A percentile compares a stretch with the other conserved stretches of the same genome.
phyloP scores from a whole-genome alignment of 1,140 invertebrate genomes.

The Lordiphosa stackelbergi region DNA sequence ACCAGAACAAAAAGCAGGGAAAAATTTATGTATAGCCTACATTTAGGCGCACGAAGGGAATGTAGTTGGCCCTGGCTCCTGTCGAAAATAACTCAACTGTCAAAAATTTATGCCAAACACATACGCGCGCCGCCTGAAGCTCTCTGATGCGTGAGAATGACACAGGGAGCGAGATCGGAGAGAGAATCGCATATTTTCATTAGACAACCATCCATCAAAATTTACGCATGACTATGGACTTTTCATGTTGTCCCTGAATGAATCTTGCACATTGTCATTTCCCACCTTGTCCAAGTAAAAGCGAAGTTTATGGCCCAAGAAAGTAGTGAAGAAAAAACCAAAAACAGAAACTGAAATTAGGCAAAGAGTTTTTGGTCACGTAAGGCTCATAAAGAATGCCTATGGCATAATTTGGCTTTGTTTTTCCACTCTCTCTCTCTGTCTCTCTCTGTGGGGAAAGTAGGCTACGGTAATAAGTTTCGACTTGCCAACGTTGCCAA shows the following conservation, averaged over 20 bases:
- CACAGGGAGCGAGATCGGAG: background rate
- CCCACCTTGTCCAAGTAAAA: constrained; percentile 20
- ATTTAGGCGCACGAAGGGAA: constrained; percentile 34
- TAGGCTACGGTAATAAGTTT: constrained; percentile 66
- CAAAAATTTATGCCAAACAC: constrained; percentile 61
- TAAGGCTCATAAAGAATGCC: constrained; percentile 62
- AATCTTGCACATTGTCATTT: constrained; percentile 51
- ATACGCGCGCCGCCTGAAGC: constrained; percentile 24
- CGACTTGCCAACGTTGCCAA: constrained; percentile 33
- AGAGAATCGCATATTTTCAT: constrained; percentile 55
- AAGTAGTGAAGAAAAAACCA: constrained; percentile 38
- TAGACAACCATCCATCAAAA: constrained; percentile 66
- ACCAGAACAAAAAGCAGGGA: constrained; percentile 4
- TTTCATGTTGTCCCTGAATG: constrained; percentile 34
- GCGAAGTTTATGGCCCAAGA: constrained; percentile 12
- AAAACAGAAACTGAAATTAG: constrained; percentile 21
- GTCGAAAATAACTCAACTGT: constrained; percentile 64
- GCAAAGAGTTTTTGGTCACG: constrained; percentile 70
- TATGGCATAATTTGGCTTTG: constrained; percentile 66
- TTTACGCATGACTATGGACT: constrained; percentile 64
- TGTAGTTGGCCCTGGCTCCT: constrained; percentile 17
- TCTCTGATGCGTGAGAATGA: constrained; percentile 19
- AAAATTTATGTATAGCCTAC: constrained; percentile 59
- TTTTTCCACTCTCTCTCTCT: constrained; percentile 22
- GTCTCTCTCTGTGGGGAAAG: constrained; percentile 10